Evolutionary conservation across 2,888 invertebrate genomes (phyloP), one percentile per base, ranked within the genome.

Genomic region (Pharmacophagus antenor): DNA sequence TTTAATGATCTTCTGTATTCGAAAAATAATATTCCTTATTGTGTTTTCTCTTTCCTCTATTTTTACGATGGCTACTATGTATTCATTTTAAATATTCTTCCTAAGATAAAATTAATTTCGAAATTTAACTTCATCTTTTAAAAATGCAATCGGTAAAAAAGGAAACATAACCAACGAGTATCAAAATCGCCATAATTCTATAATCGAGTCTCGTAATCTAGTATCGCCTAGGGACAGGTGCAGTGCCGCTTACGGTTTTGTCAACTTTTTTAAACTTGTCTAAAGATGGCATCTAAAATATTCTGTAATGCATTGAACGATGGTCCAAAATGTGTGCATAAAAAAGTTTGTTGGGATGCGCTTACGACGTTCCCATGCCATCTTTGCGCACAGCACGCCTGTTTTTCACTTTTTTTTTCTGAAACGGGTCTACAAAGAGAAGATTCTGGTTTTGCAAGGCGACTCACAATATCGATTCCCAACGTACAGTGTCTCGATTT

Each of bases 371-470:
- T 88, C 88, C 88, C 88, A 88, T 82, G 88, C 82, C 73, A 80
- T 84, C 77, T 80, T 79, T 77, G 79, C 77, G 79, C 82, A 84
- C 81, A 69, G 77, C 70, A 80, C 78, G 73, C 67, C 68, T 71
- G 74, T 76, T 77, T 76, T 79, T 74, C 67, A 51, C 68, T 70
- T 72, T 72, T 76, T 76, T 80, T 82, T 81, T 84, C 76, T 79
- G 74, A 84, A 85, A 86, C 90, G 83, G 79, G 90, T 88, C 85
- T 85, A 85, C 88, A 84, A 84, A 82, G 81, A 60, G 60, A 52
- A 82, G 80, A 85, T 89, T 89, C 89, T 88, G 88, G 89, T 88
- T 89, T 84, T 80, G 84, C 88, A 83, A 86, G 84, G 77, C 77
- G 79, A 84, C 82, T 84, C 74, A 82, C 81, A 84, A 79, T 81